These are phyloP conservation scores for Takifugu rubripes DNA, from an alignment of 2,797 vertebrate genomes.

Conservation along the genomic window DNA sequence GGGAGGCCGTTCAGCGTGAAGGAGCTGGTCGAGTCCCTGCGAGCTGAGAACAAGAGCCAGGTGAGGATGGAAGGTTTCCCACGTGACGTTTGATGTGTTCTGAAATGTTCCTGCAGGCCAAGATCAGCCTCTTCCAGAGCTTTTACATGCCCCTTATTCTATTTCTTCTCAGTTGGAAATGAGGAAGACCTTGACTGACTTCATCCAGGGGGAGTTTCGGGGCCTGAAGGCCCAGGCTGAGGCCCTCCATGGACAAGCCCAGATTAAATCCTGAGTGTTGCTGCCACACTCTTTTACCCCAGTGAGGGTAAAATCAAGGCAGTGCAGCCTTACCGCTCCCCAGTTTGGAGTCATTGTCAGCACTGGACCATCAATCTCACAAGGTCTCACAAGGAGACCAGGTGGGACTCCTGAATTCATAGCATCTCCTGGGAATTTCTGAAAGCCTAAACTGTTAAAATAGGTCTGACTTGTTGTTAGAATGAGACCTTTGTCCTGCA, in stretches of 20 bases:
- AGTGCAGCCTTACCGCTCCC: no score
- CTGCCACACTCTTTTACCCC: background rate
- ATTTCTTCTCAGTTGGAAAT: conserved; percentile 78
- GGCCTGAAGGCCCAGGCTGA: conserved; percentile 81
- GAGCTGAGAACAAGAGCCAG: conserved; percentile 80
- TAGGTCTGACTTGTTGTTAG: no score
- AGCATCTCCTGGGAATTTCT: background rate
- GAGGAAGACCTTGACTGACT: conserved; percentile 86
- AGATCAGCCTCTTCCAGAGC: no score
- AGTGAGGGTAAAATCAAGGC: no score
- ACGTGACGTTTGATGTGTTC: no score
- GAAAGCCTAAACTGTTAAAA: no score
- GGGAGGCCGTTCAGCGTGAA: conserved; percentile 84
- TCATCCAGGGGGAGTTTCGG: conserved; percentile 84
- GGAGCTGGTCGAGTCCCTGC: conserved; percentile 79
- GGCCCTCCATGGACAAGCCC: conserved; percentile 72
- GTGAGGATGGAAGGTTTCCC: conserved; percentile 58
- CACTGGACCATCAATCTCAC: no score
- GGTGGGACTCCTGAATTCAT: background rate
- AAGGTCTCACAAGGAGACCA: no score
- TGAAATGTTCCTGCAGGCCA: background rate
- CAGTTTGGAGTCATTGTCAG: background rate
- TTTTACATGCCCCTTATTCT: no score
- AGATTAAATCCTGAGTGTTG: conserved; percentile 51
- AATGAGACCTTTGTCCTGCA: no score